Evolutionary conservation across 2,797 vertebrate genomes (phyloP).

Genomic region (Oryzias sinensis): DNA sequence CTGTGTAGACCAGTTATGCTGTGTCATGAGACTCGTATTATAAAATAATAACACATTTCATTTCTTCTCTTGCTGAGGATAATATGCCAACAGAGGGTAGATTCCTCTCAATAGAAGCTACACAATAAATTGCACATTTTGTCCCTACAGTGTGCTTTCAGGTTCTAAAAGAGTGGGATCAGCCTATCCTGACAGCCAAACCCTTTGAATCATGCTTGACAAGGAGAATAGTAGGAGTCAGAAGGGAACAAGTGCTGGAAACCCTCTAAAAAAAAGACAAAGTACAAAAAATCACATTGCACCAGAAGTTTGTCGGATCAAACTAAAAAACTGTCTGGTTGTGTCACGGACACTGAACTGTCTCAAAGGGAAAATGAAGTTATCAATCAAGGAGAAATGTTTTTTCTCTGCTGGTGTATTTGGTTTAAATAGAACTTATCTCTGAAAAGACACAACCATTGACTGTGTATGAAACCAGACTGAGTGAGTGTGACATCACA

Average conservation of each 20-base stretch:
- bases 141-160: constrained; percentile 38
- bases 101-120: constrained; percentile 36
- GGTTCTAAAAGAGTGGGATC: constrained; percentile 30
- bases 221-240: constrained; percentile 30
- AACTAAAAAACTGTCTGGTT: no score
- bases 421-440: no score
- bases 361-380: no score
- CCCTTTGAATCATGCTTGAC: constrained; percentile 19
- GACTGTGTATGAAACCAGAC: no score
- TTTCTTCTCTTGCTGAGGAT: constrained; percentile 38
- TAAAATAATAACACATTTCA: constrained; percentile 42
- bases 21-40: constrained; percentile 24
- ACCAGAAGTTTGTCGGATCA: no score
- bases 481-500: no score
- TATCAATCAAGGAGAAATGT: no score
- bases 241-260: constrained; percentile 8
- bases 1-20: constrained; percentile 33
- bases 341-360: no score
- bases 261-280: constrained; percentile 6
- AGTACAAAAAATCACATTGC: constrained; percentile 3
- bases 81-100: constrained; percentile 35
- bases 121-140: constrained; percentile 34
- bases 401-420: no score
- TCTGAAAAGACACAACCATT: no score
- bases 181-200: constrained; percentile 44